These are phyloP conservation scores for Emys orbicularis DNA, from an alignment of 2,797 vertebrate species.

Conservation along the genomic window DNA sequence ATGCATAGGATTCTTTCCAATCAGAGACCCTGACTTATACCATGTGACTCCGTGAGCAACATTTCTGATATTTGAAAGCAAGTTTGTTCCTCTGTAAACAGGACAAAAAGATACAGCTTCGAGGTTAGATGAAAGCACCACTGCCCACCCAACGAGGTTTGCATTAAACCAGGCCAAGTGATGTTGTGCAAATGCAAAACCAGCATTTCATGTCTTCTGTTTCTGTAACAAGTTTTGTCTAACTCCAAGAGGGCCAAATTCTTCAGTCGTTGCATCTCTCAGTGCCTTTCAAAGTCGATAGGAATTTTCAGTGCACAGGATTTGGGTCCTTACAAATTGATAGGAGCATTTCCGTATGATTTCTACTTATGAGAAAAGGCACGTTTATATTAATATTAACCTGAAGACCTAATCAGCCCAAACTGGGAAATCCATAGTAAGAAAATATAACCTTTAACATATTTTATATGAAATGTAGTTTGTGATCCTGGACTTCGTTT, in stretches of 20 bases:
- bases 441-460: constrained; percentile 43
- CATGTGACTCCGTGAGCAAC: neutral
- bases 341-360: neutral
- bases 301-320: neutral
- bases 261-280: neutral
- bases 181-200: neutral
- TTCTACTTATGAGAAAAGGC: neutral
- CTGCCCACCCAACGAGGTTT: neutral
- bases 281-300: neutral
- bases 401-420: rapidly evolving
- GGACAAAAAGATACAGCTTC: neutral
- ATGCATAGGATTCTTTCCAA: neutral
- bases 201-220: neutral
- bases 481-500: constrained; percentile 29
- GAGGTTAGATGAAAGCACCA: neutral
- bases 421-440: constrained; percentile 21
- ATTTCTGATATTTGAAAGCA: neutral
- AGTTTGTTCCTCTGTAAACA: neutral
- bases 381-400: neutral
- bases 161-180: neutral
- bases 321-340: neutral
- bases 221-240: neutral
- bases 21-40: neutral
- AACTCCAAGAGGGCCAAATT: neutral
- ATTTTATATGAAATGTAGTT: constrained; percentile 38